Evolutionary conservation across 2,888 invertebrate genomes (phyloP).

Genomic region (Lepidocyrtoides sp.): DNA sequence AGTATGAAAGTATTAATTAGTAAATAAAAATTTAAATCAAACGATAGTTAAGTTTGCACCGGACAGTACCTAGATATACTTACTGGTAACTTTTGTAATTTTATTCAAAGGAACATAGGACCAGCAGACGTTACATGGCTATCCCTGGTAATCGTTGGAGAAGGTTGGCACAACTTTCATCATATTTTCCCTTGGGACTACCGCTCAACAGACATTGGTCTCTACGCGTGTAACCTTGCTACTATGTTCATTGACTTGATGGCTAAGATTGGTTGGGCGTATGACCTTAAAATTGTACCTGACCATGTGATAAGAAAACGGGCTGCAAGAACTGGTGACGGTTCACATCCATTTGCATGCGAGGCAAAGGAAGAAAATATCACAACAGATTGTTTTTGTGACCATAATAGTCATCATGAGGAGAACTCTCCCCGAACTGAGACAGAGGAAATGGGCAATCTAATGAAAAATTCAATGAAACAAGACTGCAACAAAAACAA

Average conservation of each 20-base stretch:
- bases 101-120: conserved; percentile 40
- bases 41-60: too few relatives aligned
- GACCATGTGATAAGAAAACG: conserved; percentile 49
- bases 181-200: conserved; percentile 75
- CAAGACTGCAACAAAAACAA: conserved; percentile 28
- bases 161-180: conserved; percentile 74
- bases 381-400: background rate
- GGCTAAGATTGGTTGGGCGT: conserved; percentile 63
- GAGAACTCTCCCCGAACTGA: background rate
- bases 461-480: background rate
- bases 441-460: background rate
- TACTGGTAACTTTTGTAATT: too few relatives aligned
- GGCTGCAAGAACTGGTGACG: conserved; percentile 62
- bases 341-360: conserved; percentile 33
- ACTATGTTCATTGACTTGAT: conserved; percentile 64
- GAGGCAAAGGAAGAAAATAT: background rate
- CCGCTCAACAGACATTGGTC: conserved; percentile 63
- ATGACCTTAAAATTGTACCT: conserved; percentile 67
- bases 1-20: too few relatives aligned
- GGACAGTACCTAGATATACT: too few relatives aligned
- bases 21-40: background rate
- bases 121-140: conserved; percentile 71
- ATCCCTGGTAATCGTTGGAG: conserved; percentile 67
- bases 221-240: conserved; percentile 45
- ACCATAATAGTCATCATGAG: background rate